A percentile compares a stretch with the other conserved stretches of the same genome.
These are phyloP conservation scores for Bibio marci DNA, from an alignment of 2,888 invertebrate genomes.

Conservation along the genomic window DNA sequence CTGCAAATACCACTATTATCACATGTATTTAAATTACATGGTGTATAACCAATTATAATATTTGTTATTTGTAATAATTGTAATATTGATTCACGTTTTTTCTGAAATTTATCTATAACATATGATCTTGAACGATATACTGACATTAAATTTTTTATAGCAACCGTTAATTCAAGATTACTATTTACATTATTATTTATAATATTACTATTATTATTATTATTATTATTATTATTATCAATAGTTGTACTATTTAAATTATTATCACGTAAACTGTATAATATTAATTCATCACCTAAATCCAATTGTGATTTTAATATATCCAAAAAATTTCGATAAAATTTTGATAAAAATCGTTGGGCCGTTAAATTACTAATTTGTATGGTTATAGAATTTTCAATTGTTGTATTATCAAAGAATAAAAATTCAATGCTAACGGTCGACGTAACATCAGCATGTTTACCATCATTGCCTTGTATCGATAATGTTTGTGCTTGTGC, in stretches of 20 bases:
- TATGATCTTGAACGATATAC: slow-evolving; percentile 46
- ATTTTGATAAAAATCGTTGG: slow-evolving; percentile 53
- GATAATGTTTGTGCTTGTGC: slow-evolving; percentile 59
- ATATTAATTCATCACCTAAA: slow-evolving; percentile 41
- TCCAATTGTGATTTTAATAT: slow-evolving; percentile 48
- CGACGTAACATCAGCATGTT: slow-evolving; percentile 72
- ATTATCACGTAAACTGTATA: slow-evolving; percentile 56
- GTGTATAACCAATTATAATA: slow-evolving; percentile 55
- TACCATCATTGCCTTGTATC: slow-evolving; percentile 78
- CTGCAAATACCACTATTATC: slow-evolving; percentile 65
- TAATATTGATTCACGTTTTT: slow-evolving; percentile 45
- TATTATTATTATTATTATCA: no score
- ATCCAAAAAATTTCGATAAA: slow-evolving; percentile 58
- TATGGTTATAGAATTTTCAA: slow-evolving; percentile 67
- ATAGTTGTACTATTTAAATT: slow-evolving; percentile 17
- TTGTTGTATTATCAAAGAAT: slow-evolving; percentile 60
- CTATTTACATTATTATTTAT: slow-evolving; percentile 13
- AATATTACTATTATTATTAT: no score
- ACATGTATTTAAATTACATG: slow-evolving; percentile 55
- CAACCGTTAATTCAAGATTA: slow-evolving; percentile 52
- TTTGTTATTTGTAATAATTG: slow-evolving; percentile 42
- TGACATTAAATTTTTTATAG: slow-evolving; percentile 37
- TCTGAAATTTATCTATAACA: slow-evolving; percentile 43
- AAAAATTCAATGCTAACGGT: slow-evolving; percentile 70
- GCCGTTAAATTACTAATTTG: slow-evolving; percentile 57